Conservation (phyloP, 2,888 invertebrate genomes). For the Dynastes maya region DNA sequence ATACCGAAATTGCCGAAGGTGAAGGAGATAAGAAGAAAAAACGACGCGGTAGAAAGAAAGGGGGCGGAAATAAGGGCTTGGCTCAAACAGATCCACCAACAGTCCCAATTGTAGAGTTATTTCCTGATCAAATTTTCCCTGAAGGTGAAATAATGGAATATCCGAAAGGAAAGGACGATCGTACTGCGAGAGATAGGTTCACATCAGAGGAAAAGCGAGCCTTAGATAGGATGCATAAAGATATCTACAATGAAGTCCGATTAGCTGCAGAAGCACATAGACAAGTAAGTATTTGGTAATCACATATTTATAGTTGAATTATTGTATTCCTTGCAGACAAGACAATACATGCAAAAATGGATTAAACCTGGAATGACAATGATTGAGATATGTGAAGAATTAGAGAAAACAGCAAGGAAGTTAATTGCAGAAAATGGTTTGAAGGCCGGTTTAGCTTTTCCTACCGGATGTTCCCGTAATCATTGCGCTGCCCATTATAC, state of each 20-base stretch:
- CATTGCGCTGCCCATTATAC: conserved; percentile 99
- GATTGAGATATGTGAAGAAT: conserved; percentile 98
- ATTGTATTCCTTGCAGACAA: conserved; percentile 75
- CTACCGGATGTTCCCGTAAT: conserved; percentile 97
- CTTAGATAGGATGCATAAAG: conserved; percentile 90
- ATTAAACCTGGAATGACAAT: conserved; percentile 99
- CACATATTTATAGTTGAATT: conserved; percentile 11
- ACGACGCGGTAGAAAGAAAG: conserved; percentile 74
- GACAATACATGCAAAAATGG: conserved; percentile 92
- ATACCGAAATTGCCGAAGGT: conserved; percentile 71
- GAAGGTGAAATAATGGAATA: conserved; percentile 93
- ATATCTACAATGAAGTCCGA: conserved; percentile 95
- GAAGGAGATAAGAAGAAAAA: conserved; percentile 79
- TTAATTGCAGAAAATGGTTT: conserved; percentile 96
- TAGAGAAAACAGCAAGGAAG: conserved; percentile 92
- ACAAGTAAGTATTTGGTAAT: conserved; percentile 76
- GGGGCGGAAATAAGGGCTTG: conserved; percentile 67
- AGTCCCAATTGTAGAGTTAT: conserved; percentile 89
- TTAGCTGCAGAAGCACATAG: conserved; percentile 98
- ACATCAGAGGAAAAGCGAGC: conserved; percentile 91
- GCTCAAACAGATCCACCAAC: conserved; percentile 89
- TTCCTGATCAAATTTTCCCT: conserved; percentile 88
- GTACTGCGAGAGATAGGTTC: conserved; percentile 89
- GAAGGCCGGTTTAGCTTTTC: conserved; percentile 95
- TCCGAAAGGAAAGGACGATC: conserved; percentile 82